These are phyloP conservation scores for Drosophila tsacasi DNA, from an alignment of 1,140 invertebrate genomes.

Conservation along the genomic window DNA sequence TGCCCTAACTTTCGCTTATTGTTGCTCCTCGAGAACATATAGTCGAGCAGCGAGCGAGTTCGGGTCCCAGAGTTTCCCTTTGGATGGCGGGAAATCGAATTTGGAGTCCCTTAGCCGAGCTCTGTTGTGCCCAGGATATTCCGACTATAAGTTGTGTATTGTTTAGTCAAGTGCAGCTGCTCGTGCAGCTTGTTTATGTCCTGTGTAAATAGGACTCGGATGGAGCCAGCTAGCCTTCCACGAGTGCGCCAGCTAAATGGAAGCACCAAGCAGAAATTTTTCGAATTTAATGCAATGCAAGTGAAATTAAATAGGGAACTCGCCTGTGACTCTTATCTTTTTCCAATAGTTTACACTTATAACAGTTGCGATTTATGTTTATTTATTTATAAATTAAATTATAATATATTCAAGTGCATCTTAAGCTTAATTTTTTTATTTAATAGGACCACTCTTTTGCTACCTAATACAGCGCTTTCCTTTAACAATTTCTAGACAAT, in stretches of 20 bases:
- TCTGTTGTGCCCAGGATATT: constrained; percentile 20
- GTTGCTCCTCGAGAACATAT: constrained; percentile 37
- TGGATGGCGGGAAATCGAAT: constrained; percentile 72
- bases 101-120: constrained; percentile 42
- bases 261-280: background rate
- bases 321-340: background rate
- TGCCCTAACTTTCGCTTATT: constrained; percentile 76
- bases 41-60: constrained; percentile 5
- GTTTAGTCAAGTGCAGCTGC: constrained; percentile 79
- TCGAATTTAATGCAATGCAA: constrained; percentile 23
- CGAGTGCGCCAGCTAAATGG: constrained; percentile 28
- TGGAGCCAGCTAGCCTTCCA: background rate
- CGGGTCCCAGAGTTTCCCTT: constrained; percentile 32
- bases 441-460: background rate
- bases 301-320: constrained; percentile 2
- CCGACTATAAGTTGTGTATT: constrained; percentile 61
- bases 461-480: background rate
- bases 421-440: background rate
- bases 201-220: constrained; percentile 55
- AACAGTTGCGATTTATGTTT: background rate
- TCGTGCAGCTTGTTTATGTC: constrained; percentile 73
- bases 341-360: background rate
- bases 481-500: background rate
- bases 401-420: background rate
- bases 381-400: background rate